These are phyloP conservation scores for Eupristina koningsbergeri DNA, from an alignment of 1,140 invertebrate genomes.

Conservation along the genomic window DNA sequence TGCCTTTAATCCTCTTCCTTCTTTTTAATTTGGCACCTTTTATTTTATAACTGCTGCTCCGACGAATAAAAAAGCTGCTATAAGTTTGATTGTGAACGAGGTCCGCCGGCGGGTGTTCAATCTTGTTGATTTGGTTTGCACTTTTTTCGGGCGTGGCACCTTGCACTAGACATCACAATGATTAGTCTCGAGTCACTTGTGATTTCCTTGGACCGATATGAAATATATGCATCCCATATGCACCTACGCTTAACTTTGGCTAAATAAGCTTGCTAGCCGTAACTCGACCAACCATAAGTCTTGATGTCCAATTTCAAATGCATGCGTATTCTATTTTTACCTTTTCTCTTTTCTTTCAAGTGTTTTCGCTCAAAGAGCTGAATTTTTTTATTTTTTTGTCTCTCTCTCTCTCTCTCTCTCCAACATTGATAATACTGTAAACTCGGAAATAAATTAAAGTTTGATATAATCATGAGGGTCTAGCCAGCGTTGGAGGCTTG, in stretches of 20 bases:
- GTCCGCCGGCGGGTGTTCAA: slow-evolving; percentile 28
- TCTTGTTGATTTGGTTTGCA: background rate
- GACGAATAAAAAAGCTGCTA: background rate
- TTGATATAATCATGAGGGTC: too few species aligned
- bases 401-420: too few species aligned
- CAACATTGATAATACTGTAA: too few species aligned
- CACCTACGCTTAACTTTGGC: too few species aligned
- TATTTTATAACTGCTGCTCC: background rate
- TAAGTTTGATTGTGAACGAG: background rate
- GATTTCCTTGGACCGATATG: background rate
- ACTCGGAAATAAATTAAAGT: too few species aligned
- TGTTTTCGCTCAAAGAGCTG: too few species aligned
- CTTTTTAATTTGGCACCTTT: background rate
- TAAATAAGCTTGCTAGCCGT: too few species aligned
- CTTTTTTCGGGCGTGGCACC: background rate
- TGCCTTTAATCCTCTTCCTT: background rate
- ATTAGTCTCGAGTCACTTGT: slow-evolving; percentile 18
- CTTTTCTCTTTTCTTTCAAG: background rate
- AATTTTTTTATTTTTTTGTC: too few species aligned
- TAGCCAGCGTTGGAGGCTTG: too few species aligned
- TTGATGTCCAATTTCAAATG: background rate
- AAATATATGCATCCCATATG: too few species aligned
- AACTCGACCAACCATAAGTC: background rate
- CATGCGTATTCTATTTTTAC: background rate
- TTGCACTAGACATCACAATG: background rate